Evolutionary conservation across 2,797 vertebrate species (phyloP).

Genomic region (Capromys pilorides): DNA sequence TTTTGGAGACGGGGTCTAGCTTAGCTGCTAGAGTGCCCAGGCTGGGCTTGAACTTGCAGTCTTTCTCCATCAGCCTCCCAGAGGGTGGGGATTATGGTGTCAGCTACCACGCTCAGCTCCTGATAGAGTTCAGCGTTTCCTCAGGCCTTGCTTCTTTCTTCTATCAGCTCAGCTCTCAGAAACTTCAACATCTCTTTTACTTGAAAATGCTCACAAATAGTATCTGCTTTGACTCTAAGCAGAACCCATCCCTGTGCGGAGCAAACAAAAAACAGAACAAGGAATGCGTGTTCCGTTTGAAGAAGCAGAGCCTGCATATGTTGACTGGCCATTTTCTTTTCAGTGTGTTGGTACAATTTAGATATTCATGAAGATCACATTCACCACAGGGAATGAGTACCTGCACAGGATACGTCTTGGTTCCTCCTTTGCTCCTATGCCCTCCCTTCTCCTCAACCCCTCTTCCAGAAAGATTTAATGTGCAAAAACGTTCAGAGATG

Average conservation of each 20-base stretch:
- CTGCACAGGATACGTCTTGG: background rate
- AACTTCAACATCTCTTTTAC: background rate
- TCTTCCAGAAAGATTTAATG: background rate
- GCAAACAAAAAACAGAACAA: background rate
- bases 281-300: background rate
- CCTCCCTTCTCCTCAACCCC: background rate
- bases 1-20: background rate
- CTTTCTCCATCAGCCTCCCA: background rate
- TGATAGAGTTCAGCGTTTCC: background rate
- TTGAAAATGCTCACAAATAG: background rate
- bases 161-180: background rate
- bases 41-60: background rate
- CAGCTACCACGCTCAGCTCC: background rate
- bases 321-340: background rate
- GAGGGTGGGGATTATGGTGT: background rate
- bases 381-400: background rate
- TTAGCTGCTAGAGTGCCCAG: background rate
- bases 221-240: background rate
- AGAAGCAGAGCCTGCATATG: background rate
- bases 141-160: background rate
- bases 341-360: background rate
- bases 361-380: background rate
- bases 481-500: background rate
- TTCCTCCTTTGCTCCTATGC: background rate
- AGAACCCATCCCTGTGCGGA: background rate